Evolutionary conservation across 2,888 invertebrate genomes (phyloP).

Genomic region (Ectemnius lituratus): DNA sequence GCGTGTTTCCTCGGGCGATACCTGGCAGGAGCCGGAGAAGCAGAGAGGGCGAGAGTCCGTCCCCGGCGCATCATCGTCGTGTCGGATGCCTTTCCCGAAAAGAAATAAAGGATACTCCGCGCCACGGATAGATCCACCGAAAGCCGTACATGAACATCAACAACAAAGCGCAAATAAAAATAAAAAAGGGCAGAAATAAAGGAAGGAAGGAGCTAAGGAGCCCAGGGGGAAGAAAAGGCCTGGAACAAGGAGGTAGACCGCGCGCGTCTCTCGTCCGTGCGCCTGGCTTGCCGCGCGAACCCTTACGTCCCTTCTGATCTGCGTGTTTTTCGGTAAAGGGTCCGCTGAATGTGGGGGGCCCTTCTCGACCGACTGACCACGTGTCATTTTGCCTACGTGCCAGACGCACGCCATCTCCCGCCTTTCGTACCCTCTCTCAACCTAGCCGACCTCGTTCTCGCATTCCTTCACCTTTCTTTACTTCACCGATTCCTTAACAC

Average conservation of each 20-base stretch:
- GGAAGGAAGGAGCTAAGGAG: slow-evolving; percentile 6
- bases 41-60: no score
- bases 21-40: neutral
- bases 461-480: neutral
- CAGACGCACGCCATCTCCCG: slow-evolving; percentile 44
- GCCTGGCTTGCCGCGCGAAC: slow-evolving; percentile 25
- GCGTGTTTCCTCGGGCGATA: slow-evolving; percentile 10
- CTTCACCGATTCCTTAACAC: neutral
- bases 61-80: slow-evolving; percentile 19
- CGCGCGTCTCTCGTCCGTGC: neutral
- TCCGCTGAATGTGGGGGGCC: slow-evolving; percentile 48
- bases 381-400: slow-evolving; percentile 52
- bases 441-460: slow-evolving; percentile 12
- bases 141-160: slow-evolving; percentile 56
- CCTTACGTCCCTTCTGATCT: slow-evolving; percentile 52
- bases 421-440: slow-evolving; percentile 18
- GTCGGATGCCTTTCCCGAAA: slow-evolving; percentile 34
- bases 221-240: no score
- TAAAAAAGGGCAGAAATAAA: slow-evolving; percentile 30
- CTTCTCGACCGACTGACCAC: slow-evolving; percentile 42
- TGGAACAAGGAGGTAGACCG: no score
- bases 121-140: slow-evolving; percentile 47
- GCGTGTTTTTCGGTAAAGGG: slow-evolving; percentile 48
- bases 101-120: slow-evolving; percentile 44
- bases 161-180: slow-evolving; percentile 58